Conservation (phyloP, 2,888 invertebrate species). For the Sclerodermus sp. region DNA sequence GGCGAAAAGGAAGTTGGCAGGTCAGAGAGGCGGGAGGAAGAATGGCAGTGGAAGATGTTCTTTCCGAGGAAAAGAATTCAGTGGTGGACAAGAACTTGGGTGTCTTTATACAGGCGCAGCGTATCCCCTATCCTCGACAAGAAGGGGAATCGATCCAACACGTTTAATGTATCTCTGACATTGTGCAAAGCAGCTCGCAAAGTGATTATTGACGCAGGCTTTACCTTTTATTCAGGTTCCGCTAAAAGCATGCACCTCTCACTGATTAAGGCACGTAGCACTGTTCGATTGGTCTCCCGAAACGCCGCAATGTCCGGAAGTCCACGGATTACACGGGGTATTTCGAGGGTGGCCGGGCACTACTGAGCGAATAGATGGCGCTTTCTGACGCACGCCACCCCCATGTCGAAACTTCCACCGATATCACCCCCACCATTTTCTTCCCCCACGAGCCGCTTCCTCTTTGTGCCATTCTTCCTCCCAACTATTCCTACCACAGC, state of each 20-base stretch:
- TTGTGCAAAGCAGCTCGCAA: conserved; percentile 26
- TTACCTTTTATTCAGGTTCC: conserved; percentile 30
- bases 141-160: conserved; percentile 51
- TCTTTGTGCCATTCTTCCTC: not conserved
- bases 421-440: conserved; percentile 1
- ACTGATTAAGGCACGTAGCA: conserved; percentile 32
- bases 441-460: conserved; percentile 1
- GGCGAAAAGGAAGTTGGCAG: too few relatives aligned
- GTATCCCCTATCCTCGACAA: conserved; percentile 32
- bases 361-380: conserved; percentile 46
- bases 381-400: conserved; percentile 24
- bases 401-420: conserved; percentile 17
- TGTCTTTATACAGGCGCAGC: conserved; percentile 20
- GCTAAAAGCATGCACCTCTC: conserved; percentile 28
- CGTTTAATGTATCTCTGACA: conserved; percentile 38
- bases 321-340: conserved; percentile 30
- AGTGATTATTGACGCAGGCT: not conserved
- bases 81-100: too few relatives aligned
- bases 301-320: conserved; percentile 34
- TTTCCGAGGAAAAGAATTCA: too few relatives aligned
- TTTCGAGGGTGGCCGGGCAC: conserved; percentile 44
- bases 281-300: conserved; percentile 15
- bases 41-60: too few relatives aligned
- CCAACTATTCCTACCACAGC: too few relatives aligned
- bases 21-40: too few relatives aligned